phyloP scores from a whole-genome alignment of 2,113 vertebrate genomes.

The Halcyon malimbica region DNA sequence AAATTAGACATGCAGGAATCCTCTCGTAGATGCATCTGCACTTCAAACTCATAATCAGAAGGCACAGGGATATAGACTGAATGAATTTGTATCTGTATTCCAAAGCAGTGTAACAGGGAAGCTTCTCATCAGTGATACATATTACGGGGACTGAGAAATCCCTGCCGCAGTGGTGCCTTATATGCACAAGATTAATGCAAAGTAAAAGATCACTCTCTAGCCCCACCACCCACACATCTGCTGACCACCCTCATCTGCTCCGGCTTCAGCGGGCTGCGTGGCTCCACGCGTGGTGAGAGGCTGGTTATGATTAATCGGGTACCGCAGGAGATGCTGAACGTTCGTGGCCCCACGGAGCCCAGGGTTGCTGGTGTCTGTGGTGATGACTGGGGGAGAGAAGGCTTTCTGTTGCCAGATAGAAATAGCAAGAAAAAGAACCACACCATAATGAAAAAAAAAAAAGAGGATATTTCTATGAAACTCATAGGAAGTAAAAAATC shows the following conservation, averaged over 20 bases:
- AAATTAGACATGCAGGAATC: not conserved
- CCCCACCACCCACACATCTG: conserved; percentile 21
- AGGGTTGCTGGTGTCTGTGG: not conserved
- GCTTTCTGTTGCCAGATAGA: not conserved
- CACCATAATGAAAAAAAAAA: not conserved
- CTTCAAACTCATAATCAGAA: not conserved
- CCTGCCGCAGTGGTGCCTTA: conserved; percentile 16
- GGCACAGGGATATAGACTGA: not conserved
- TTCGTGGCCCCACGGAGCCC: not conserved
- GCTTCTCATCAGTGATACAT: conserved; percentile 11
- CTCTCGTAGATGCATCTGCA: not conserved
- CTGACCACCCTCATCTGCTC: conserved; percentile 35
- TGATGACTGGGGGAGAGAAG: not conserved
- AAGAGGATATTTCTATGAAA: not conserved
- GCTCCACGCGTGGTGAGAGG: not conserved
- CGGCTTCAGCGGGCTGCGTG: not conserved
- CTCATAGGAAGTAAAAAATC: conserved; percentile 18
- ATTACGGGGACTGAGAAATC: not conserved
- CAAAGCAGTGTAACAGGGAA: not conserved
- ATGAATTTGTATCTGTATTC: not conserved
- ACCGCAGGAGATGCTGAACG: not conserved
- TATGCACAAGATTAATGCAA: conserved; percentile 23
- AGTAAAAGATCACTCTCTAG: not conserved
- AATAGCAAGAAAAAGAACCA: not conserved
- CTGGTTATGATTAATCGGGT: conserved; percentile 48